Conservation (phyloP, 2,888 invertebrate species). For the Andrena trimmerana region DNA sequence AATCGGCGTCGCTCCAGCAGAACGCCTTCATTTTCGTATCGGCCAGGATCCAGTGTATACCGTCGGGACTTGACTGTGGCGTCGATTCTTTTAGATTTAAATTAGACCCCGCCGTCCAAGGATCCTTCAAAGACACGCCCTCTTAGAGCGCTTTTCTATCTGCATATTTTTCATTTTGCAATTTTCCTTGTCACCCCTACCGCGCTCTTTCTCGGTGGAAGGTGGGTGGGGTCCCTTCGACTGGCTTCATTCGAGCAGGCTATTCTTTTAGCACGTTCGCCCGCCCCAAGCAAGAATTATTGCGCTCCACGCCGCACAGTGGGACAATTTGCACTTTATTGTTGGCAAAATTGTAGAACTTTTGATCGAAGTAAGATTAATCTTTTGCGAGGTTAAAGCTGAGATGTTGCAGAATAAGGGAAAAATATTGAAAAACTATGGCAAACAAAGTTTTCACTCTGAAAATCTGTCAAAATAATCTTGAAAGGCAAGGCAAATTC, state of each 20-base stretch:
- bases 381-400: no score
- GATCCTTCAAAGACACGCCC: constrained; percentile 48
- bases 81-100: constrained; percentile 56
- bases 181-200: constrained; percentile 15
- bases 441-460: no score
- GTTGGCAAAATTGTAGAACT: no score
- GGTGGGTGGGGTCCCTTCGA: neutral
- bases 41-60: constrained; percentile 4
- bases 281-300: constrained; percentile 1
- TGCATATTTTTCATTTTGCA: constrained; percentile 57
- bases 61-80: constrained; percentile 5
- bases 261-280: neutral
- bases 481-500: no score
- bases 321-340: no score
- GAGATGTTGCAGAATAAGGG: no score
- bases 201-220: neutral
- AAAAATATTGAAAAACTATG: no score
- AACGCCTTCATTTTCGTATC: constrained; percentile 37
- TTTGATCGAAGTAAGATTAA: no score
- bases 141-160: constrained; percentile 39
- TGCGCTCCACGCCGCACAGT: neutral
- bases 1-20: constrained; percentile 8
- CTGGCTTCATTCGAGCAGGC: neutral
- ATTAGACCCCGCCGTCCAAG: constrained; percentile 37
- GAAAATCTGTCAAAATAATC: no score